A percentile compares a stretch with the other conserved stretches of the same genome.
These are phyloP conservation scores for Stegana nigrithorax DNA, from an alignment of 2,888 invertebrate genomes.

Conservation along the genomic window DNA sequence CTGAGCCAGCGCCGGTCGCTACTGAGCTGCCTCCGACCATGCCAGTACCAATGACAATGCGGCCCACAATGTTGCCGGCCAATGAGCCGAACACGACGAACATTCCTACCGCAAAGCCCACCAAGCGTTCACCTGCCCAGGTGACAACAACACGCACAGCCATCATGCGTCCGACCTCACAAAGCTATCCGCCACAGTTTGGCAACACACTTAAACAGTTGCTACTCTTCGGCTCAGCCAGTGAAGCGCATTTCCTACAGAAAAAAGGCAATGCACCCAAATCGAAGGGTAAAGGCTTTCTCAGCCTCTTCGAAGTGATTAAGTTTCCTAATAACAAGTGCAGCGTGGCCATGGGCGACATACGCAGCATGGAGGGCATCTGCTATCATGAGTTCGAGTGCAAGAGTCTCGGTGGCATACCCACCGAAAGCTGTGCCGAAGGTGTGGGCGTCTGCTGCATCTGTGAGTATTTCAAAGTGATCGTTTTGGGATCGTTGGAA, in stretches of 20 bases:
- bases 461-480: conserved; percentile 71
- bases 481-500: background rate
- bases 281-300: conserved; percentile 69
- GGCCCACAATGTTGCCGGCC: conserved; percentile 32
- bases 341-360: conserved; percentile 61
- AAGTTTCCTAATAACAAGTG: conserved; percentile 78
- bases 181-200: conserved; percentile 35
- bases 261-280: conserved; percentile 45
- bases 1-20: conserved; percentile 24
- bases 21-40: conserved; percentile 30
- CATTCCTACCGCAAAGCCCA: conserved; percentile 17
- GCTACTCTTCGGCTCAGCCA: conserved; percentile 54
- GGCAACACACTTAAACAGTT: conserved; percentile 53
- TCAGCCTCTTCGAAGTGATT: conserved; percentile 79
- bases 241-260: conserved; percentile 58
- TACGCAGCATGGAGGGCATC: conserved; percentile 75
- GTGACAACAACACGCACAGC: conserved; percentile 46
- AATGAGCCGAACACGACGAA: conserved; percentile 21
- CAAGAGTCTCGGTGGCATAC: conserved; percentile 72
- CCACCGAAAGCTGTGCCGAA: conserved; percentile 78
- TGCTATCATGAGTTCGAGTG: conserved; percentile 80
- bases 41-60: conserved; percentile 34
- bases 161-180: conserved; percentile 51
- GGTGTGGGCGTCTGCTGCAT: conserved; percentile 82
- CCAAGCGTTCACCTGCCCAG: conserved; percentile 20